Conservation (phyloP, 2,888 invertebrate species). For the Megalurothrips usitatus region DNA sequence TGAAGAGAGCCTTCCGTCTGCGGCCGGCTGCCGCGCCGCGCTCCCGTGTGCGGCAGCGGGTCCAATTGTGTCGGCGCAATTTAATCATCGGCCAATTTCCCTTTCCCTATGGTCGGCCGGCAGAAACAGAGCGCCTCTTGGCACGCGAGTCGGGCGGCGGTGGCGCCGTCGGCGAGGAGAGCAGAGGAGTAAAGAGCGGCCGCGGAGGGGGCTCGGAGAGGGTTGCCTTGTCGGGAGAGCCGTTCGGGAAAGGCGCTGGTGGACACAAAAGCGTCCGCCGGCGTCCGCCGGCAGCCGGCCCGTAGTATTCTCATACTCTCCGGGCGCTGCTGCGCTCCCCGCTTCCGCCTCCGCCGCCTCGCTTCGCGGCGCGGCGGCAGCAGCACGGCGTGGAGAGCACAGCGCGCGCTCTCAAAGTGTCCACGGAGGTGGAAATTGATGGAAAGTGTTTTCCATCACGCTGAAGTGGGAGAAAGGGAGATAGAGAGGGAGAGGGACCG, state of each 20-base stretch:
- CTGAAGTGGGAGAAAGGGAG: background rate
- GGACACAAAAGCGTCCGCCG: too few species aligned
- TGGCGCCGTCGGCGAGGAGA: background rate
- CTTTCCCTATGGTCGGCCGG: too few species aligned
- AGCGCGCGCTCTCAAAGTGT: background rate
- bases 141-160: background rate
- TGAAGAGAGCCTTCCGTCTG: too few species aligned
- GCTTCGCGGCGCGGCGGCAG: background rate
- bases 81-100: too few species aligned
- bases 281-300: too few species aligned
- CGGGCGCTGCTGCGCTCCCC: too few species aligned
- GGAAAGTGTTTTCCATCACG: background rate
- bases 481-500: background rate
- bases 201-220: background rate
- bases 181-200: background rate
- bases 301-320: too few species aligned
- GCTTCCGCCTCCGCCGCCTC: too few species aligned
- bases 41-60: too few species aligned
- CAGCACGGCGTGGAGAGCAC: background rate
- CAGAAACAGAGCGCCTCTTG: background rate
- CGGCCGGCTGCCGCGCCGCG: too few species aligned
- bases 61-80: too few species aligned
- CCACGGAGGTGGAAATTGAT: constrained; percentile 6
- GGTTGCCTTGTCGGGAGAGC: background rate
- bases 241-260: background rate